Percentiles rank a stretch among this genome's conserved stretches.
Evolutionary conservation across 2,888 invertebrate species (phyloP).

Genomic region (Machimus rusticus): DNA sequence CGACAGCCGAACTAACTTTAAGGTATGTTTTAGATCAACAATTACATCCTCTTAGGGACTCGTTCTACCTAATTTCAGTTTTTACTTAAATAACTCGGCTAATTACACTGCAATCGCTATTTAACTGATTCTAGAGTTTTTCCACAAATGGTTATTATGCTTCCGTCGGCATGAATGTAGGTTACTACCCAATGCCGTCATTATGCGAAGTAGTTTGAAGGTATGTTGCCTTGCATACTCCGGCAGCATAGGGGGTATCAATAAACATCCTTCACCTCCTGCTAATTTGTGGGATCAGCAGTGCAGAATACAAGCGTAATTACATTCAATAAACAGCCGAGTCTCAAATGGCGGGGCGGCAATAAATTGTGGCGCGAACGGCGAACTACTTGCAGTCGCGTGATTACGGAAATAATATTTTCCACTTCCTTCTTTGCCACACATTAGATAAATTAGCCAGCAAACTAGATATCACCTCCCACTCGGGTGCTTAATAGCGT

Average conservation of each 20-base stretch:
- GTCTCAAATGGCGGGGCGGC: neutral
- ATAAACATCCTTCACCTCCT: slow-evolving; percentile 3
- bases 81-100: neutral
- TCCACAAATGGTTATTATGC: neutral
- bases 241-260: neutral
- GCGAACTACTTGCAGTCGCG: slow-evolving; percentile 7
- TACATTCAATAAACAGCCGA: slow-evolving; percentile 8
- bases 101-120: neutral
- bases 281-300: neutral
- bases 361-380: neutral
- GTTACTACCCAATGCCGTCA: neutral
- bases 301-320: neutral
- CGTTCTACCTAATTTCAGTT: neutral
- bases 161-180: neutral
- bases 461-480: slow-evolving; percentile 18
- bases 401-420: slow-evolving; percentile 17
- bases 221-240: neutral
- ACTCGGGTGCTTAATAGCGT: slow-evolving; percentile 10
- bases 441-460: slow-evolving; percentile 26
- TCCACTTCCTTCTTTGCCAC: neutral
- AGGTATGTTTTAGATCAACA: too few relatives aligned
- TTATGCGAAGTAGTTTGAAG: neutral
- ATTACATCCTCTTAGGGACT: neutral
- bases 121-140: neutral
- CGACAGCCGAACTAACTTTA: neutral